Conservation (phyloP, 2,888 invertebrate genomes). For the Andrena praecox region DNA sequence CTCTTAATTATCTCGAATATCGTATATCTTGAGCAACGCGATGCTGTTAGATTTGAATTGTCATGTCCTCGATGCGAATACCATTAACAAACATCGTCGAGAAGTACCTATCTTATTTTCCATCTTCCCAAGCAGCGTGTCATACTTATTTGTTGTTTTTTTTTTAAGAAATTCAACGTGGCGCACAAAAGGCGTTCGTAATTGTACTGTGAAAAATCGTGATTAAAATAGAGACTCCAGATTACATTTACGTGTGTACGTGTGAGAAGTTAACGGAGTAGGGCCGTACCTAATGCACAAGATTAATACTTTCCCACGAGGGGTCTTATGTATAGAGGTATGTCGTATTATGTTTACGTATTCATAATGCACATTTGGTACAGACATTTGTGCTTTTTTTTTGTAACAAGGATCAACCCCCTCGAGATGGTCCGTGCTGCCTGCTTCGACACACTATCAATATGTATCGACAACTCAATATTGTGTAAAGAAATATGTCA, state of each 20-base stretch:
- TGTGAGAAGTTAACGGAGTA: not conserved
- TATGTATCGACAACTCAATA: not conserved
- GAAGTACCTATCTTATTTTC: not conserved
- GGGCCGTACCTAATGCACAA: conserved; percentile 60
- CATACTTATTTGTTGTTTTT: not conserved
- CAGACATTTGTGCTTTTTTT: conserved; percentile 48
- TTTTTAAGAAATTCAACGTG: conserved; percentile 50
- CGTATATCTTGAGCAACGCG: conserved; percentile 43
- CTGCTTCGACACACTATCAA: not conserved
- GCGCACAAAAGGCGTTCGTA: conserved; percentile 51
- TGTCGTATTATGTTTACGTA: conserved; percentile 44
- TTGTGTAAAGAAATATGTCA: not conserved
- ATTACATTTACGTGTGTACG: conserved; percentile 18
- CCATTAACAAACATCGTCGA: not conserved
- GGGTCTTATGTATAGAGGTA: conserved; percentile 42
- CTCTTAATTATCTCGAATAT: conserved; percentile 36
- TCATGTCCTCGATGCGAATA: conserved; percentile 7
- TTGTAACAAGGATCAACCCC: conserved; percentile 32
- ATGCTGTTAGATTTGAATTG: conserved; percentile 18
- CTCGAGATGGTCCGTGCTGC: conserved; percentile 15
- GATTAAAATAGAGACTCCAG: conserved; percentile 56
- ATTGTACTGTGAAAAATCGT: conserved; percentile 54
- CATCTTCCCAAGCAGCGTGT: not conserved
- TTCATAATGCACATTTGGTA: conserved; percentile 64
- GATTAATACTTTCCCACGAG: conserved; percentile 30